Conservation (phyloP, 2,797 vertebrate species). For the Poeciliopsis paucimaculata region DNA sequence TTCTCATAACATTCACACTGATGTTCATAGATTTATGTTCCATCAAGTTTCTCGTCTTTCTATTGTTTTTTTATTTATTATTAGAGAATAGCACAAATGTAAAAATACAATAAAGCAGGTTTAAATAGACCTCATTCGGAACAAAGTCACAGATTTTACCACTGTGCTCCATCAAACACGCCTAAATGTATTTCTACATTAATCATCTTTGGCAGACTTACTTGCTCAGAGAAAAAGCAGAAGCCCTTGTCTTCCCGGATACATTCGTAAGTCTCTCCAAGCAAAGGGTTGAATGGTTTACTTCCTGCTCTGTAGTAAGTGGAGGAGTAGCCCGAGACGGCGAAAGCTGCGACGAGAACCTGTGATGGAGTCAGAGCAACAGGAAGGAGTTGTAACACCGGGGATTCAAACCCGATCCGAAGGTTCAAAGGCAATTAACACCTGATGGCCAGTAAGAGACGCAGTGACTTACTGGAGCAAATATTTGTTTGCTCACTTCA, state of each 20-base stretch:
- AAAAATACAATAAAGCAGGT: not conserved
- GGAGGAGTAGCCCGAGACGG: conserved; percentile 96
- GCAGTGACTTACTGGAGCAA: not conserved
- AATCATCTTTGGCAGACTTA: conserved; percentile 48
- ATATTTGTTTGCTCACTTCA: not conserved
- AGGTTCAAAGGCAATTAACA: not conserved
- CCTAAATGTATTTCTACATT: not conserved
- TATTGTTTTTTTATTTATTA: not conserved
- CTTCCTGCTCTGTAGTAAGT: conserved; percentile 99
- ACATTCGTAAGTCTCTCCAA: conserved; percentile 98
- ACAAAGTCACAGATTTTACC: not conserved
- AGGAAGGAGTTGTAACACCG: conserved; percentile 17
- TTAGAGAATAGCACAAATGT: not conserved
- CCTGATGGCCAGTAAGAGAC: not conserved
- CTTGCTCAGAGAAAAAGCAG: conserved; percentile 98
- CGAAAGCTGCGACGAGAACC: conserved; percentile 97
- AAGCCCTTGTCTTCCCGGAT: conserved; percentile 99
- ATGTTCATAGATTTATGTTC: not conserved
- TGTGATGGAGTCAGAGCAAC: conserved; percentile 61
- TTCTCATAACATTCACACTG: not conserved
- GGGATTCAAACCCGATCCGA: conserved; percentile 17
- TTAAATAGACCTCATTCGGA: not conserved
- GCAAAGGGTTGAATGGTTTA: conserved; percentile 98
- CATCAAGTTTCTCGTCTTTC: not conserved
- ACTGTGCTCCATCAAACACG: not conserved